phyloP scores from a whole-genome alignment of 2,113 vertebrate genomes.

The Hystrix brachyura region DNA sequence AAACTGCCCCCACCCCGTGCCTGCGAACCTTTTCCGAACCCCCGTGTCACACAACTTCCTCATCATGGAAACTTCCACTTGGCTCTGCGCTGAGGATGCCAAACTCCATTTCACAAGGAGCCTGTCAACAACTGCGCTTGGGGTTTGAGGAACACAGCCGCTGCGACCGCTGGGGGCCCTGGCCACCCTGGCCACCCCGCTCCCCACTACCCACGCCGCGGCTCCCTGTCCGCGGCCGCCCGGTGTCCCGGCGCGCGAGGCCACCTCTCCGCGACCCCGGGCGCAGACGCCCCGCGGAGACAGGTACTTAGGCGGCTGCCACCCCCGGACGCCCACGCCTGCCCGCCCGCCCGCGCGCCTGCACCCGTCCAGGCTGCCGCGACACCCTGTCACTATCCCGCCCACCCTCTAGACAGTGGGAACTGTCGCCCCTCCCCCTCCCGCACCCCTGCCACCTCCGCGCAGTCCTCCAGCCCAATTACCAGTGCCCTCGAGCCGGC shows the following conservation, averaged over 20 bases:
- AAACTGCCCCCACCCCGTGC: conserved; percentile 28
- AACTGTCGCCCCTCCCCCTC: neutral
- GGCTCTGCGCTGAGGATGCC: conserved; percentile 80
- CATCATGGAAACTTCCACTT: conserved; percentile 88
- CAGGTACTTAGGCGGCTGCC: neutral
- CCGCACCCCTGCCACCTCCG: neutral
- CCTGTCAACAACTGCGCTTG: conserved; percentile 72
- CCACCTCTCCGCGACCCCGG: conserved; percentile 3
- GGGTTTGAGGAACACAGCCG: conserved; percentile 46
- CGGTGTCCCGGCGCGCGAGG: neutral
- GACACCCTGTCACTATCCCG: neutral
- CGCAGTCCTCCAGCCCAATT: conserved; percentile 59
- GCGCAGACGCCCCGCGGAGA: conserved; percentile 30
- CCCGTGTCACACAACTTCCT: conserved; percentile 84
- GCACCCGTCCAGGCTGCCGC: conserved; percentile 7
- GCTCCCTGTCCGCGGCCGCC: neutral
- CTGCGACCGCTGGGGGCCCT: neutral
- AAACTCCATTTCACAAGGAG: conserved; percentile 82
- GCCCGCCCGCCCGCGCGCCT: neutral
- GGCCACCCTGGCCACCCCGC: neutral
- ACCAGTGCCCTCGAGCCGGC: conserved; percentile 65
- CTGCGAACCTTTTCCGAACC: conserved; percentile 79
- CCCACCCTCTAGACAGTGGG: conserved; percentile 21
- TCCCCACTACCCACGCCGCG: conserved; percentile 28
- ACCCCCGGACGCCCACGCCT: neutral